phyloP scores from a whole-genome alignment of 2,113 vertebrate genomes.

The Menura novaehollandiae region DNA sequence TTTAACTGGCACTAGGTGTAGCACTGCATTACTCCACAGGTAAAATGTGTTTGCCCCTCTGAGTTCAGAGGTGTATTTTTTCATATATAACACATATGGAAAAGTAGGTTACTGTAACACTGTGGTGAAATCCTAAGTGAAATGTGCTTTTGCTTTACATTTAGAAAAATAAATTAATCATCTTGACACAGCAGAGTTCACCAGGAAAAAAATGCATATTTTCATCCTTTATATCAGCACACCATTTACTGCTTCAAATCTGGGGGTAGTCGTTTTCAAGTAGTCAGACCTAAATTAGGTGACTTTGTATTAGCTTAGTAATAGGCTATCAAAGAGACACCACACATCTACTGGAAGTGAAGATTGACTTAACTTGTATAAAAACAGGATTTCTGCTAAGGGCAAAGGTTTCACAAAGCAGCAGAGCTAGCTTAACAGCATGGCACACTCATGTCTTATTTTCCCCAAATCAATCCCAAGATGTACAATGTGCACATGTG shows the following conservation, averaged over 20 bases:
- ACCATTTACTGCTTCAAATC: background rate
- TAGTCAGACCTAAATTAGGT: background rate
- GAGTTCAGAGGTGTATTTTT: background rate
- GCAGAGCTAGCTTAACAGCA: background rate
- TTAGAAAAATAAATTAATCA: background rate
- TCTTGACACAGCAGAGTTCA: background rate
- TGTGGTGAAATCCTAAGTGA: background rate
- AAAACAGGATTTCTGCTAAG: background rate
- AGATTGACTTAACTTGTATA: background rate
- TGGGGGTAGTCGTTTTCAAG: background rate
- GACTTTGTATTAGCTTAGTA: background rate
- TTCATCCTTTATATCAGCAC: background rate
- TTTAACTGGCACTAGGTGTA: background rate
- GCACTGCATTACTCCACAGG: background rate
- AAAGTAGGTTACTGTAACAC: background rate
- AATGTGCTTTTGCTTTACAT: background rate
- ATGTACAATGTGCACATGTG: background rate
- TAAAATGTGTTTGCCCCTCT: background rate
- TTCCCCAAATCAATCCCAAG: background rate
- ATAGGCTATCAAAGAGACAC: background rate
- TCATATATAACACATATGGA: background rate
- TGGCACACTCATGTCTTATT: background rate
- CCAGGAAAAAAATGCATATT: background rate
- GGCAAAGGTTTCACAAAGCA: background rate
- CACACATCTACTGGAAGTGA: background rate